A percentile compares a stretch with the other conserved stretches of the same genome.
Evolutionary conservation across 1,140 invertebrate genomes (phyloP).

Genomic region (Sitodiplosis mosellana): DNA sequence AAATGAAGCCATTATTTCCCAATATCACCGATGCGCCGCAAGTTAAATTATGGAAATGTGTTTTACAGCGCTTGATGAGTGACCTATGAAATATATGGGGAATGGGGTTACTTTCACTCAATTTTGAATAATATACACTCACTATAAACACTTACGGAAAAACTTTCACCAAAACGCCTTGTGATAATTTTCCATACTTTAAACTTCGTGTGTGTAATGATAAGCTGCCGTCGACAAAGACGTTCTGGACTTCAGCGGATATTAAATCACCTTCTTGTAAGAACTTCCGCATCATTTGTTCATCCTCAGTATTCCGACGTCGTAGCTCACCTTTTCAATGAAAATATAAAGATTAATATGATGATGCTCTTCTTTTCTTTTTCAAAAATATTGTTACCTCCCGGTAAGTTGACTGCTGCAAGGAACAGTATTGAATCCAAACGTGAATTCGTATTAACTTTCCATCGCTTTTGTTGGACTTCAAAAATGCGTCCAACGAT

Average conservation of each 20-base stretch:
- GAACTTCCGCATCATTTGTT: slow-evolving; percentile 90
- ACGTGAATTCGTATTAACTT: slow-evolving; percentile 84
- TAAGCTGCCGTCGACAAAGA: slow-evolving; percentile 77
- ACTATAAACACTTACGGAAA: too few relatives aligned
- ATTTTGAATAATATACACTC: slow-evolving; percentile 80
- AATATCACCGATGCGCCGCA: slow-evolving; percentile 83
- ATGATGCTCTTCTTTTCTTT: too few relatives aligned
- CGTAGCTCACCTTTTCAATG: slow-evolving; percentile 34
- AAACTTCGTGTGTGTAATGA: slow-evolving; percentile 89
- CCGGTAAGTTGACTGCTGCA: slow-evolving; percentile 91
- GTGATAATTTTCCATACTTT: slow-evolving; percentile 77
- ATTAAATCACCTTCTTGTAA: slow-evolving; percentile 92
- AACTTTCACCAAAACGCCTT: slow-evolving; percentile 40
- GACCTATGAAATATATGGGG: too few relatives aligned
- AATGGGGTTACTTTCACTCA: slow-evolving; percentile 84
- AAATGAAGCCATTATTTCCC: slow-evolving; percentile 93
- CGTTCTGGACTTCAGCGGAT: slow-evolving; percentile 90
- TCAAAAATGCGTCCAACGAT: slow-evolving; percentile 86
- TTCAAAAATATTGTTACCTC: too few relatives aligned
- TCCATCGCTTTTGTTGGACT: slow-evolving; percentile 83
- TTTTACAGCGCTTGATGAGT: slow-evolving; percentile 86
- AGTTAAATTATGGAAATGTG: slow-evolving; percentile 86
- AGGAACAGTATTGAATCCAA: slow-evolving; percentile 75
- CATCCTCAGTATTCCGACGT: slow-evolving; percentile 85
- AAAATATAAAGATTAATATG: not conserved